A percentile compares a stretch with the other conserved stretches of the same genome.
Evolutionary conservation across 2,888 invertebrate species (phyloP).

Genomic region (Agonopterix subpropinquella): DNA sequence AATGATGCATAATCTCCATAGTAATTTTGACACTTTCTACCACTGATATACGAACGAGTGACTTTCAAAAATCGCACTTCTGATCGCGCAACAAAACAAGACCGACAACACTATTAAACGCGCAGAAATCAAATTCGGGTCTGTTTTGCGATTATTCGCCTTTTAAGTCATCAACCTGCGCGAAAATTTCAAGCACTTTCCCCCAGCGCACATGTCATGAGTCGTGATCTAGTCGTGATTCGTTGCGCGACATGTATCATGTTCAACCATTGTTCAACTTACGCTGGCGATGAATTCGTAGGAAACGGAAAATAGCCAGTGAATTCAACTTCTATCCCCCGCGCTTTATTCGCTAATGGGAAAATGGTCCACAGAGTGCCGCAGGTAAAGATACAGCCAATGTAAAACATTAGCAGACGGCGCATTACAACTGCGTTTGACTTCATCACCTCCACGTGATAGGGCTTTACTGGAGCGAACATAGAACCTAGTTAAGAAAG

Average conservation of each 20-base stretch:
- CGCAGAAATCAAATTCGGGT: too few species aligned
- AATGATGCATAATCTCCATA: too few species aligned
- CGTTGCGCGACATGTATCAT: not conserved
- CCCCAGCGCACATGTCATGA: too few species aligned
- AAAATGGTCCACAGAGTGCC: conserved; percentile 35
- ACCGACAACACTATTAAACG: too few species aligned
- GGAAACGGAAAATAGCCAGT: conserved; percentile 56
- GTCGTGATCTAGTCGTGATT: too few species aligned
- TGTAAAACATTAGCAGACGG: conserved; percentile 36
- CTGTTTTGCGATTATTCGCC: too few species aligned
- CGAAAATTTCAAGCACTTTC: too few species aligned
- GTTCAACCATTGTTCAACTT: conserved; percentile 35
- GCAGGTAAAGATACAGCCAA: conserved; percentile 29
- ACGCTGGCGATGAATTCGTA: conserved; percentile 33
- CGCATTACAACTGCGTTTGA: conserved; percentile 38
- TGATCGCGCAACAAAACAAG: too few species aligned
- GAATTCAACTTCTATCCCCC: conserved; percentile 37
- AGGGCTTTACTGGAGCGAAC: conserved; percentile 32
- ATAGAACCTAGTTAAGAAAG: conserved; percentile 27
- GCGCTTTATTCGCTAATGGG: conserved; percentile 39
- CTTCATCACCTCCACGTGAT: conserved; percentile 36
- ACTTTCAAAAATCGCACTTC: too few species aligned
- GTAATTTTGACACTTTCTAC: too few species aligned
- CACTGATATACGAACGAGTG: too few species aligned
- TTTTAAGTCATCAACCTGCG: too few species aligned